Percentiles rank a stretch among this genome's conserved stretches.
These are phyloP conservation scores for Thripadectes ignobilis DNA, from an alignment of 2,797 vertebrate species.

Conservation along the genomic window DNA sequence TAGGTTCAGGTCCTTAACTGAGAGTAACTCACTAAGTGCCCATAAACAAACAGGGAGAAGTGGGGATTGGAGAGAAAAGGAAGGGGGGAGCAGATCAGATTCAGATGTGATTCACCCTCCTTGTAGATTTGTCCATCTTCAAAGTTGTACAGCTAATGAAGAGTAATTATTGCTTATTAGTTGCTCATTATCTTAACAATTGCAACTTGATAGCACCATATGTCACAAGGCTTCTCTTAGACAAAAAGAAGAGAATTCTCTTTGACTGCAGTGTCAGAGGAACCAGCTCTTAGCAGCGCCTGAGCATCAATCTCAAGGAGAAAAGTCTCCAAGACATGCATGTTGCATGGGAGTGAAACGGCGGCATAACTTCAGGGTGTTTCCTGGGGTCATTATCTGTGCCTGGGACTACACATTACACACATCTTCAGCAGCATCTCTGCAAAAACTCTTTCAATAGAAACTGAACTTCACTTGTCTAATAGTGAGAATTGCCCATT, in stretches of 20 bases:
- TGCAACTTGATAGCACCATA: background rate
- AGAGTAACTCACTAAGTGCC: background rate
- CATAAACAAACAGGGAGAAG: background rate
- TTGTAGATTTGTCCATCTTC: background rate
- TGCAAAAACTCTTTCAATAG: background rate
- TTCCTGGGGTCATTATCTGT: background rate
- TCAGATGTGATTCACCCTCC: background rate
- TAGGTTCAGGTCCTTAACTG: background rate
- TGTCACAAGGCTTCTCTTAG: background rate
- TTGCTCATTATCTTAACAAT: background rate
- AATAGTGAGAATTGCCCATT: background rate
- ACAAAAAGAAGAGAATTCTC: background rate
- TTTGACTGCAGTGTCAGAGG: background rate
- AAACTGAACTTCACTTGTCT: background rate
- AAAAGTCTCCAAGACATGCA: background rate
- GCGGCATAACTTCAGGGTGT: background rate
- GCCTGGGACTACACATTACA: background rate
- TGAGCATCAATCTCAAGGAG: background rate
- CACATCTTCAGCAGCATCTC: background rate
- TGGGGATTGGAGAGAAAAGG: rapidly evolving
- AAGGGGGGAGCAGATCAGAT: background rate
- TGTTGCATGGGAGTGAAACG: background rate
- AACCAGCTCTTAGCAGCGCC: background rate
- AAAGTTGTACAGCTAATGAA: background rate
- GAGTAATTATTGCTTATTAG: background rate